Conservation (phyloP, 2,888 invertebrate species). For the Andrena flavipes region DNA sequence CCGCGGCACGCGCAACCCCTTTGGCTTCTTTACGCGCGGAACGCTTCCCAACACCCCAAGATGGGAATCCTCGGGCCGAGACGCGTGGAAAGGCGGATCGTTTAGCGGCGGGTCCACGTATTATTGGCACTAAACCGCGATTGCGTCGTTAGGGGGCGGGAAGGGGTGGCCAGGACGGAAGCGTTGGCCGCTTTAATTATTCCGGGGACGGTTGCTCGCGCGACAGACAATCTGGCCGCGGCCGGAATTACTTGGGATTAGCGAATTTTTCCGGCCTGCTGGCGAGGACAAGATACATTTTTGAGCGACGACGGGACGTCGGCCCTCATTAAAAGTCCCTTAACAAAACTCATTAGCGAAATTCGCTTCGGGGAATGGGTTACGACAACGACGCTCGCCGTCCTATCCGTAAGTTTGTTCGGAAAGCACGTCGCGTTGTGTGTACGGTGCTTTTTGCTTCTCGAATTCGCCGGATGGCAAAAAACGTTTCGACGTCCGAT, state of each 20-base stretch:
- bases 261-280: conserved; percentile 56
- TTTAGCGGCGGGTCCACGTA: conserved; percentile 29
- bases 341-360: conserved; percentile 67
- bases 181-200: conserved; percentile 46
- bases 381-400: conserved; percentile 52
- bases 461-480: conserved; percentile 41
- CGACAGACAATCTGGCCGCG: conserved; percentile 32
- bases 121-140: conserved; percentile 45
- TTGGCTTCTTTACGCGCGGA: neutral
- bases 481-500: conserved; percentile 34
- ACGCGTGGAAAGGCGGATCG: conserved; percentile 5
- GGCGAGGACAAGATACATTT: conserved; percentile 60
- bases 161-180: conserved; percentile 6
- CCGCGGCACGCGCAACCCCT: neutral
- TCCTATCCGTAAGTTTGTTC: conserved; percentile 52
- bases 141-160: conserved; percentile 46
- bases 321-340: conserved; percentile 64
- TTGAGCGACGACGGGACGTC: conserved; percentile 50
- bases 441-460: conserved; percentile 32
- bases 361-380: conserved; percentile 59
- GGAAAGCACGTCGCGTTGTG: conserved; percentile 35
- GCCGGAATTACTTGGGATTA: conserved; percentile 53
- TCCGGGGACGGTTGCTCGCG: conserved; percentile 28
- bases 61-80: neutral
- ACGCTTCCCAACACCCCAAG: neutral